Base-by-base conservation (phyloP, 1,140 invertebrate genomes). In the Phocides pigmalion region DNA sequence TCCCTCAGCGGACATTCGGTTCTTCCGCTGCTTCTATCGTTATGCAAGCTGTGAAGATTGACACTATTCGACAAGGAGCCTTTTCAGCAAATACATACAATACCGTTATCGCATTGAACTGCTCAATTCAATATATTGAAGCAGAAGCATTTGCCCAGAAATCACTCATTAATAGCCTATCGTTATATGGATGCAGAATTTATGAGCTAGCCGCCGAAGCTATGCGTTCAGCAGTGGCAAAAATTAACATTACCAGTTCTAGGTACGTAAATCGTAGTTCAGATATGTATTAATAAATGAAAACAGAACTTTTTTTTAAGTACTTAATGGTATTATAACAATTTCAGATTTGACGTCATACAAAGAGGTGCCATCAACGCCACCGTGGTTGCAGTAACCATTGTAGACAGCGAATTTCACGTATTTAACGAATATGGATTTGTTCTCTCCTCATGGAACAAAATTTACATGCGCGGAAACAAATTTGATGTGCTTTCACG, bases 81-180 rank as follows among this genome's bases (percentile, higher is more conserved):
- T 96, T 96, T 74, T 93, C 92, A 35, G 94, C 95, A 0, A 93
- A 94, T 62, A 92, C 92, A 20, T 94, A 95, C 50, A 92, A 93
- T 64, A 89, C 91, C 41, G 92, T 96, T 2, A 89, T 88, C 58
- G 93, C 95, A 11, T 90, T 92, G 42, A 94, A 95, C 74, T 93
- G 94, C 15, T 92, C 93, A 0, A 92, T 96, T 35, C 72, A 90
- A 5, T 82, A 89, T 37, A 93, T 96, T 8, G 92, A 94, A 77
- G 80, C 90, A 4, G 93, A 93, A 16, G 94, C 95, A 1, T 95
- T 96, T 73, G 93, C 92, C n/a, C 90, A 93, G 11, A 86, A 93
- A 50, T 94, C 93, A 0, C 88, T 95, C 0, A 94, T 96, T 66
- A 84, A 92, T 42, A 93, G 93, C 71, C 90, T 96, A 35, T 91